Percentiles rank a stretch among this genome's conserved stretches.
These are phyloP conservation scores for Hyla sarda DNA, from an alignment of 2,113 vertebrate species.

Conservation along the genomic window DNA sequence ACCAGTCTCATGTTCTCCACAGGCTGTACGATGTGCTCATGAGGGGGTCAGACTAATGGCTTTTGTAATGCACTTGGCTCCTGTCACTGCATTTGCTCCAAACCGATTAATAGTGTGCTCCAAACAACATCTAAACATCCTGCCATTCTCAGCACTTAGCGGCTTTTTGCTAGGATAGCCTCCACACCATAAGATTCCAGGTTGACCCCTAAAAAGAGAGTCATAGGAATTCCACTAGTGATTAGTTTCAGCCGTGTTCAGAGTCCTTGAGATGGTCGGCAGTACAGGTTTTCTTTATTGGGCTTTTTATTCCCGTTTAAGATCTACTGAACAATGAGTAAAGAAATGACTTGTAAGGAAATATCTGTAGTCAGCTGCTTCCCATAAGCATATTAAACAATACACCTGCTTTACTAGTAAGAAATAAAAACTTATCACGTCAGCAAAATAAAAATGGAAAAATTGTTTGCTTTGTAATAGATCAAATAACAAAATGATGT, in stretches of 20 bases:
- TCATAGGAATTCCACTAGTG: neutral
- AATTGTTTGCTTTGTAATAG: neutral
- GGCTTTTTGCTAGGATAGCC: slow-evolving; percentile 36
- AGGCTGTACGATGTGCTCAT: slow-evolving; percentile 47
- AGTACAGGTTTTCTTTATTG: neutral
- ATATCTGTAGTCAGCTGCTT: neutral
- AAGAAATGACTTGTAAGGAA: neutral
- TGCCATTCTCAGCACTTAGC: slow-evolving; percentile 57
- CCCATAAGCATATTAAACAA: neutral
- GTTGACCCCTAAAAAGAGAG: slow-evolving; percentile 5
- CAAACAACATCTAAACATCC: slow-evolving; percentile 57
- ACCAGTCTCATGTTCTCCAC: slow-evolving; percentile 39
- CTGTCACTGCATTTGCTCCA: slow-evolving; percentile 44
- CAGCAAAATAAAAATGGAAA: neutral
- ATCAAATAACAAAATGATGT: neutral
- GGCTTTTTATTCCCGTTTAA: neutral
- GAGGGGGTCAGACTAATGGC: slow-evolving; percentile 57
- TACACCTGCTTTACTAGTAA: neutral
- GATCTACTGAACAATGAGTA: neutral
- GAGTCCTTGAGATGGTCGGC: neutral
- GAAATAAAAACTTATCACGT: neutral
- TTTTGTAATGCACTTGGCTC: slow-evolving; percentile 60
- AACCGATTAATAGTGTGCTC: slow-evolving; percentile 49
- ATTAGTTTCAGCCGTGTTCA: slow-evolving; percentile 1
- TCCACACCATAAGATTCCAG: neutral